phyloP scores from a whole-genome alignment of 2,888 invertebrate species.

The Thysanoteuthis rhombus region DNA sequence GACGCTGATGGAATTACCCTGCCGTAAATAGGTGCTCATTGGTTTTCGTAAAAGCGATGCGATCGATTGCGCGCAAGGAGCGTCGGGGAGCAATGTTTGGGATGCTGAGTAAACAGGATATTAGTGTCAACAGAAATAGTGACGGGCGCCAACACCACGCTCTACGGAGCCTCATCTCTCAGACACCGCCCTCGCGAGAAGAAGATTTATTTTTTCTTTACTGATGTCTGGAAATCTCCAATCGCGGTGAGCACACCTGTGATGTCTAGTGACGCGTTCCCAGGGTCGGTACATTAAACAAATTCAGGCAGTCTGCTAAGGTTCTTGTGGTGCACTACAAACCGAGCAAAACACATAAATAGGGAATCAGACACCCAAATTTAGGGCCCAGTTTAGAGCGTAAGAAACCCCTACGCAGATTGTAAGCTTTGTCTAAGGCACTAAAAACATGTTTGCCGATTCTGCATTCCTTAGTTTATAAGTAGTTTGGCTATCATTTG shows the following conservation, averaged over 20 bases:
- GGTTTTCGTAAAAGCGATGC: neutral
- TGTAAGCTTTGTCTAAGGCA: too few relatives aligned
- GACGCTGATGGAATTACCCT: neutral
- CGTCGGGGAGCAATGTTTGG: neutral
- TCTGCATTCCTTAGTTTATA: too few relatives aligned
- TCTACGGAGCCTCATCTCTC: neutral
- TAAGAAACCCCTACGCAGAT: too few relatives aligned
- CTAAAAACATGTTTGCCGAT: too few relatives aligned
- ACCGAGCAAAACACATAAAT: too few relatives aligned
- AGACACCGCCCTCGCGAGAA: neutral
- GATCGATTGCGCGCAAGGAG: neutral
- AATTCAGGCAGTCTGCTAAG: too few relatives aligned
- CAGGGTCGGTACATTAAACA: too few relatives aligned
- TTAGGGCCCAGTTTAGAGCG: too few relatives aligned
- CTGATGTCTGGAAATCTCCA: neutral
- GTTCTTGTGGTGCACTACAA: too few relatives aligned
- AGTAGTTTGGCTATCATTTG: too few relatives aligned
- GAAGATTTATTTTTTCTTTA: neutral
- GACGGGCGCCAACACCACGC: neutral
- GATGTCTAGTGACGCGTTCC: neutral
- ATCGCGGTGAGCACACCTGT: neutral
- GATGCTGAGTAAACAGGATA: neutral
- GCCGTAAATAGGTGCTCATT: neutral
- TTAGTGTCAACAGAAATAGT: neutral
- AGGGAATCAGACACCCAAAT: too few relatives aligned